Base-by-base conservation (phyloP, 2,797 vertebrate genomes). In the Benthosema pterotum region DNA sequence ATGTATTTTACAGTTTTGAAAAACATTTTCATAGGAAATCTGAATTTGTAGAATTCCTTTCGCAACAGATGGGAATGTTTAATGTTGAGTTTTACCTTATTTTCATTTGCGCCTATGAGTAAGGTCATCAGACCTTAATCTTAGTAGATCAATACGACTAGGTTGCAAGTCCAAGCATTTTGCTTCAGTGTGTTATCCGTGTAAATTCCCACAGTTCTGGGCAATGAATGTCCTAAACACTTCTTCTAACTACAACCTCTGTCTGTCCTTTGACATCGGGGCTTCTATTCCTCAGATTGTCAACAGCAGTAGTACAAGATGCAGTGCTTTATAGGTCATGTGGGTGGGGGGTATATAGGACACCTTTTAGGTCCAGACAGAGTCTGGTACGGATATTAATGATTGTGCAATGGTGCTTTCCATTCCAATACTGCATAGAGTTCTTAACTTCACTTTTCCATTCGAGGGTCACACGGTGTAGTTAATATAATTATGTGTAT, bases 331-430 rank as follows among this genome's bases (percentile, higher is more conserved):
- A 85, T 70, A 70, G 73, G 60, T 71, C 67, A 67, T 47, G 71
- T 38, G 12, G 48, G 54, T 60, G 17, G 52, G 50, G 62, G 56
- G 53, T 22, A 63, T 58, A 42, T 15, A 4, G 65, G 50, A 75
- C 16, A 28, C 63, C 16, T 64, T 52, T 57, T 74, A 62, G 77
- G 71, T 76, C 82, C 60, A 22, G 56, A 77, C 73, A 2, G 19
- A 42, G 73, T 79, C 65, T 71, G 32, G n/a, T 15, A 49, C 46
- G 28, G 38, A 72, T 77, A 82, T 83, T 86, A 50, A 57, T 54
- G 58, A 63, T 57, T 45, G 71, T 77, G 2, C 12, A 80, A 86
- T 69, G 88, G 86, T 89, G 90, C 90, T 89, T 83, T 87, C 75
- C 83, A 87, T 88, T 90, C 86, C 87, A 79, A 72, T 83, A 77